Evolutionary conservation across 2,113 vertebrate species (phyloP).

Genomic region (Papio anubis): DNA sequence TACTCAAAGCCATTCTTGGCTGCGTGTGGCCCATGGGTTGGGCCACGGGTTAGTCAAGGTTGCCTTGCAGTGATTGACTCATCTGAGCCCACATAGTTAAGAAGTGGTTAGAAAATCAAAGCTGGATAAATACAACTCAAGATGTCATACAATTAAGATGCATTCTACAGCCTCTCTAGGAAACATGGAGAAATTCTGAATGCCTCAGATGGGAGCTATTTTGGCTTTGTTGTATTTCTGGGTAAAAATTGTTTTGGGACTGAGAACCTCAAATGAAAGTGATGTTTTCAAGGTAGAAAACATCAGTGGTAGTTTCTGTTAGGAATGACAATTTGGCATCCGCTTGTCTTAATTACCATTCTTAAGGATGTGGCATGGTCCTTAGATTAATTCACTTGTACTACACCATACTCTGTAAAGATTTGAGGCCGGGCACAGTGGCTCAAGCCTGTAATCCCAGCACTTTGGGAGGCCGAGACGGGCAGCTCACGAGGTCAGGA

Average conservation of each 20-base stretch:
- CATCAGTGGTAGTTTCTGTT: neutral
- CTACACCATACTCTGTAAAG: neutral
- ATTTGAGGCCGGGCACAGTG: neutral
- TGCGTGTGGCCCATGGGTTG: no score
- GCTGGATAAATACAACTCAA: neutral
- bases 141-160: neutral
- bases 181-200: neutral
- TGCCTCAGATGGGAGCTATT: neutral
- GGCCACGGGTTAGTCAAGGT: no score
- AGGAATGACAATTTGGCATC: neutral
- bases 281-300: neutral
- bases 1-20: no score
- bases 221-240: conserved; percentile 28
- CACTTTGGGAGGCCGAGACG: no score
- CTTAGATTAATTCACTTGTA: conserved; percentile 16
- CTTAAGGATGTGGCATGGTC: neutral
- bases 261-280: neutral
- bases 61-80: neutral
- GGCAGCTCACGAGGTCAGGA: no score
- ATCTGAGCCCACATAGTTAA: neutral
- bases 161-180: neutral
- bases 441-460: no score
- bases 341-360: neutral
- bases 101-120: neutral
- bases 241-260: conserved; percentile 28